phyloP scores from a whole-genome alignment of 1,140 invertebrate genomes.

The Aphis craccivora region DNA sequence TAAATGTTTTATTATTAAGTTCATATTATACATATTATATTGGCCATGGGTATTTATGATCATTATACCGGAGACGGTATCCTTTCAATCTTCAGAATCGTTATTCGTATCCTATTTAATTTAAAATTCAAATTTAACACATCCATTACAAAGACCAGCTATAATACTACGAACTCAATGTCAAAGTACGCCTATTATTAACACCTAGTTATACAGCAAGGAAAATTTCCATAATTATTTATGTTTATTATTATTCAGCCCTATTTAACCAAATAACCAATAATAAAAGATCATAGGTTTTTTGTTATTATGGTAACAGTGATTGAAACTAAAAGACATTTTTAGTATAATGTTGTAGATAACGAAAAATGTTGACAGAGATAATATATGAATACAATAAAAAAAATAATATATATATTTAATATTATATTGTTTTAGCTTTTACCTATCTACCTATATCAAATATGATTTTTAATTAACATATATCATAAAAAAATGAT shows the following conservation, averaged over 20 bases:
- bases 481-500: neutral
- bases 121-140: neutral
- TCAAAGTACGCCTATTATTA: neutral
- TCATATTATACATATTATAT: too few species aligned
- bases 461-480: neutral
- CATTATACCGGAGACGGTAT: too few species aligned
- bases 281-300: neutral
- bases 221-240: neutral
- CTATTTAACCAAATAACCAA: neutral
- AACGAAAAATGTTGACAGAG: neutral
- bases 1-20: neutral
- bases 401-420: too few species aligned
- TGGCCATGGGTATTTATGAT: too few species aligned
- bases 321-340: neutral
- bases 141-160: too few species aligned
- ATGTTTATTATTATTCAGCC: neutral
- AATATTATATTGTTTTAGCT: too few species aligned
- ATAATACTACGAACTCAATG: neutral
- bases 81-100: too few species aligned
- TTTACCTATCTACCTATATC: too few species aligned
- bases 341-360: neutral
- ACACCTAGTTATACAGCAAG: neutral
- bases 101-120: too few species aligned
- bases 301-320: neutral
- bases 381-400: too few species aligned